Evolutionary conservation across 1,140 invertebrate genomes (phyloP).

Genomic region (Bathynomus jamesi): DNA sequence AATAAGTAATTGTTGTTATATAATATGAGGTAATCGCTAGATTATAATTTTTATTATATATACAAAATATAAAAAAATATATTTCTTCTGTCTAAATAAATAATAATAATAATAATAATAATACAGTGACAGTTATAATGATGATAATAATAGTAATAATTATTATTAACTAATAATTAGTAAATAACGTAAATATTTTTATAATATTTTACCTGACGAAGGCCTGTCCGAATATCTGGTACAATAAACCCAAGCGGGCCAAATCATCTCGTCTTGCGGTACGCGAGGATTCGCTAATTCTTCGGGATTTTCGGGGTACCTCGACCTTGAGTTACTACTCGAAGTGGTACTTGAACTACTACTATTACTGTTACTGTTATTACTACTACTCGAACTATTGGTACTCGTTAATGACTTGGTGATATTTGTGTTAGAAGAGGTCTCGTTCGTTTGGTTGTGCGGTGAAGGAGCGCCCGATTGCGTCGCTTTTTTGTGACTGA

Average conservation of each 20-base stretch:
- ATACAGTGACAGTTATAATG: neutral
- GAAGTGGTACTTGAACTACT: neutral
- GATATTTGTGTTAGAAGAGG: neutral
- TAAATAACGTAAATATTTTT: too few species aligned
- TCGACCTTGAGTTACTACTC: neutral
- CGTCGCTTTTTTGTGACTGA: constrained; percentile 25
- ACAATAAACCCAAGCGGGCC: constrained; percentile 97
- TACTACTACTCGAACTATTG: neutral
- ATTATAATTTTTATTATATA: too few species aligned
- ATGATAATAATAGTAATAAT: neutral
- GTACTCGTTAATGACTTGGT: neutral
- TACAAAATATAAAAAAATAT: too few species aligned
- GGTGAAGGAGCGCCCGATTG: neutral
- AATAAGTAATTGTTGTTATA: too few species aligned
- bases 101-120: neutral
- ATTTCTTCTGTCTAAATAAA: too few species aligned
- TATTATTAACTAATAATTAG: too few species aligned
- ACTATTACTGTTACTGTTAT: neutral
- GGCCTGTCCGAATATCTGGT: constrained; percentile 93
- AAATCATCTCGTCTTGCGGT: constrained; percentile 39
- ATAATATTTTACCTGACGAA: constrained; percentile 89
- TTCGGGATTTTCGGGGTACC: constrained; percentile 28
- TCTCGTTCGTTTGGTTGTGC: neutral
- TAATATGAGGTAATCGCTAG: too few species aligned
- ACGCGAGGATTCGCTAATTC: constrained; percentile 31